Evolutionary conservation across 2,888 invertebrate genomes (phyloP).

Genomic region (Eledona agricola): DNA sequence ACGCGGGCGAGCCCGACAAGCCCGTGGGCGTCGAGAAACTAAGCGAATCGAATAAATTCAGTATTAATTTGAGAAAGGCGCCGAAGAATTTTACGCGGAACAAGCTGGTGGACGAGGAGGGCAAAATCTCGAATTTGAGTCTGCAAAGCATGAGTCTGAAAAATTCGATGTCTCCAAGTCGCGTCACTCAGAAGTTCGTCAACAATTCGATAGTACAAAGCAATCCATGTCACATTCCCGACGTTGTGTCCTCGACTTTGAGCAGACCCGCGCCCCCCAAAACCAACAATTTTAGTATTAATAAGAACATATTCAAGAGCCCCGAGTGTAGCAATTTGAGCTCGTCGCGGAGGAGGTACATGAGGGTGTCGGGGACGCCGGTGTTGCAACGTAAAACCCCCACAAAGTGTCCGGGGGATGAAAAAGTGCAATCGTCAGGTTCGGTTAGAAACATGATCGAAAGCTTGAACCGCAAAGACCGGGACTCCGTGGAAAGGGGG

Average conservation of each 20-base stretch:
- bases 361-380: constrained; percentile 46
- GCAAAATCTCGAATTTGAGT: constrained; percentile 51
- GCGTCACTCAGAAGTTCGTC: constrained; percentile 56
- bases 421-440: no score
- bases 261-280: constrained; percentile 11
- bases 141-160: constrained; percentile 52
- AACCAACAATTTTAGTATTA: constrained; percentile 44
- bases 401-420: constrained; percentile 7
- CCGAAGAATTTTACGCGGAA: constrained; percentile 61
- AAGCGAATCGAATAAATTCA: constrained; percentile 45
- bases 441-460: constrained; percentile 61
- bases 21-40: constrained; percentile 46
- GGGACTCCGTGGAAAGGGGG: constrained; percentile 44
- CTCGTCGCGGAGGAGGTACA: constrained; percentile 42
- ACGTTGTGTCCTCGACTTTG: constrained; percentile 50
- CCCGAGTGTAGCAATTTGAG: constrained; percentile 13
- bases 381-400: constrained; percentile 41
- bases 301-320: constrained; percentile 49
- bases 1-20: constrained; percentile 45
- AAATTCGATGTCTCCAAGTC: constrained; percentile 46
- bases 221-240: constrained; percentile 42
- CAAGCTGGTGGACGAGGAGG: constrained; percentile 51
- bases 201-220: constrained; percentile 39
- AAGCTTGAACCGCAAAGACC: constrained; percentile 57
- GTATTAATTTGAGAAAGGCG: constrained; percentile 54